Evolutionary conservation across 2,113 vertebrate genomes (phyloP).

Genomic region (Mola mola): DNA sequence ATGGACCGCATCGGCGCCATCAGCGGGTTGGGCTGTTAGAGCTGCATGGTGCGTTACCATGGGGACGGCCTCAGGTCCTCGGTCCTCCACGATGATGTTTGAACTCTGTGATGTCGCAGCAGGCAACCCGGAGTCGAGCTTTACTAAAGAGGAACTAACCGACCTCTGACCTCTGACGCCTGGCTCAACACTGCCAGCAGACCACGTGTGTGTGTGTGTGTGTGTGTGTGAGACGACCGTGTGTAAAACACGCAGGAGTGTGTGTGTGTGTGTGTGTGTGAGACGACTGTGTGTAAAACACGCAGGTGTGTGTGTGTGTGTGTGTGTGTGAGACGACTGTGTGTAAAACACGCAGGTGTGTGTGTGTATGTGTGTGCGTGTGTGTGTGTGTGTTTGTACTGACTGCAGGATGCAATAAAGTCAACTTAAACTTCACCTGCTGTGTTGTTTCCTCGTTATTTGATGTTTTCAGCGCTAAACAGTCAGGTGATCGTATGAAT

Average conservation of each 20-base stretch:
- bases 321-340: slow-evolving; percentile 14
- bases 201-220: slow-evolving; percentile 13
- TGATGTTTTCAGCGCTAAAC: background rate
- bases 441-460: background rate
- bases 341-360: no score
- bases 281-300: slow-evolving; percentile 24
- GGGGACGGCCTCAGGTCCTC: background rate
- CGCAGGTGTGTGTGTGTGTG: slow-evolving; percentile 11
- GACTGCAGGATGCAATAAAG: slow-evolving; percentile 22
- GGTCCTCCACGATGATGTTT: background rate
- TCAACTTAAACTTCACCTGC: slow-evolving; percentile 7
- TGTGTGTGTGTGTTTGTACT: background rate
- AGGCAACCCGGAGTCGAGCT: slow-evolving; percentile 27
- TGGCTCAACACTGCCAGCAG: slow-evolving; percentile 49
- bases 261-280: slow-evolving; percentile 27
- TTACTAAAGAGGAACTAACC: slow-evolving; percentile 16
- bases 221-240: slow-evolving; percentile 22
- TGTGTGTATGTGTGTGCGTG: background rate
- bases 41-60: background rate
- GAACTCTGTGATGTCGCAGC: slow-evolving; percentile 13
- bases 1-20: slow-evolving; percentile 85
- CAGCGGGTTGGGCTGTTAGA: slow-evolving; percentile 83
- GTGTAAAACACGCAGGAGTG: slow-evolving; percentile 17
- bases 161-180: slow-evolving; percentile 25
- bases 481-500: no score